Evolutionary conservation across 2,888 invertebrate genomes (phyloP).

Genomic region (Zaprionus obscuricornis): DNA sequence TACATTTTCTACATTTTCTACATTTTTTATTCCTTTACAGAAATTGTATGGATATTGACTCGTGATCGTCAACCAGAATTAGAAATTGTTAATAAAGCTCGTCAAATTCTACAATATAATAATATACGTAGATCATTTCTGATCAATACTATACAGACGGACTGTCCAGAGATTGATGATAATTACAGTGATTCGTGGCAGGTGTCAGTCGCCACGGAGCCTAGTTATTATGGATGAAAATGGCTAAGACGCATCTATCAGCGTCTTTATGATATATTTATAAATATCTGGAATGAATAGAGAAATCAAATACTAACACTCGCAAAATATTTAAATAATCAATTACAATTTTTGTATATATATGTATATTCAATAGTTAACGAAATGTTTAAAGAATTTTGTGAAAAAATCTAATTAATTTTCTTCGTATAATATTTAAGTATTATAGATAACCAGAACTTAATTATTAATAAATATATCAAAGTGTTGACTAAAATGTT

Average conservation of each 20-base stretch:
- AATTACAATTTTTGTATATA: too few relatives aligned
- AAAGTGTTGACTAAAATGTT: too few relatives aligned
- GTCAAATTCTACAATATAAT: conserved; percentile 70
- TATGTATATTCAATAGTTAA: too few relatives aligned
- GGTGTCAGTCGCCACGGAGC: neutral
- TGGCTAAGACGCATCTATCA: conserved; percentile 70
- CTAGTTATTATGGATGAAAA: conserved; percentile 58
- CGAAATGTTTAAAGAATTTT: too few relatives aligned
- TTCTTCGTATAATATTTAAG: too few relatives aligned
- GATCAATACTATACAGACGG: conserved; percentile 66
- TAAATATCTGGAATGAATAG: conserved; percentile 52
- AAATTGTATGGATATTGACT: conserved; percentile 76
- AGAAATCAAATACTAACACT: neutral
- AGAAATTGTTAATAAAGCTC: conserved; percentile 60
- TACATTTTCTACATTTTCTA: conserved; percentile 1
- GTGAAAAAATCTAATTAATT: too few relatives aligned
- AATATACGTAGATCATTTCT: conserved; percentile 64
- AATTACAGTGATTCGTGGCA: conserved; percentile 31
- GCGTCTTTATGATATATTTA: conserved; percentile 67
- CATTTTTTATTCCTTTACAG: conserved; percentile 39
- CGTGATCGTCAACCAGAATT: conserved; percentile 70
- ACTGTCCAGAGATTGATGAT: conserved; percentile 58
- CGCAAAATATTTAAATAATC: neutral
- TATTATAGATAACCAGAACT: too few relatives aligned
- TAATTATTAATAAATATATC: too few relatives aligned